Percentiles rank a stretch among this genome's conserved stretches.
These are phyloP conservation scores for Epizoanthus fatuus DNA, from an alignment of 92 coral and sea anemone species.

Conservation along the genomic window DNA sequence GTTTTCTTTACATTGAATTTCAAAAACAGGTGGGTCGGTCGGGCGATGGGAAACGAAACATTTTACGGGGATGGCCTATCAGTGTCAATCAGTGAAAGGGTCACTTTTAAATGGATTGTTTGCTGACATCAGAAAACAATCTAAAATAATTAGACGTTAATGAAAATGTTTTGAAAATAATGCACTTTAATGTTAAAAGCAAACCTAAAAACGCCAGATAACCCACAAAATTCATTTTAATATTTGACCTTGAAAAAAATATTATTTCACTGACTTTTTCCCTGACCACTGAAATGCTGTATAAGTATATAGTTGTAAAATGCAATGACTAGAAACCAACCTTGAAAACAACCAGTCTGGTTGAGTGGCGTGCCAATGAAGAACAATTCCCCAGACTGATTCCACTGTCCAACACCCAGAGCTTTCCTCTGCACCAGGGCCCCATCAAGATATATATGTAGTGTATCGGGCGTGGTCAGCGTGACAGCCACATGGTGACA, in stretches of 20 bases:
- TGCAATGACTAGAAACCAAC: neutral
- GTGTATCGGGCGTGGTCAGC: conserved; percentile 26
- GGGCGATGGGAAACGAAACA: too few relatives aligned
- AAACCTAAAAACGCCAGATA: too few relatives aligned
- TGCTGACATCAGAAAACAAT: too few relatives aligned
- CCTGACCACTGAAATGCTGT: neutral
- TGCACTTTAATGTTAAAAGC: too few relatives aligned
- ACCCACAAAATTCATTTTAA: too few relatives aligned
- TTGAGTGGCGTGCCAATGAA: neutral
- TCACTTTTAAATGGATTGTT: too few relatives aligned
- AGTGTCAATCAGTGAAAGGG: too few relatives aligned
- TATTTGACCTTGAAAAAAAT: neutral
- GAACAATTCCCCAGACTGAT: neutral
- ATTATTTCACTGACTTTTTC: neutral
- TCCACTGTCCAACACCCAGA: neutral
- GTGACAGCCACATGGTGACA: conserved; percentile 66
- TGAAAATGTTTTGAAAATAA: too few relatives aligned
- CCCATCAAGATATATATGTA: conserved; percentile 47
- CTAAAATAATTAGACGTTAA: too few relatives aligned
- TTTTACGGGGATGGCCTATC: too few relatives aligned
- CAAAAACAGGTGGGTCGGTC: too few relatives aligned
- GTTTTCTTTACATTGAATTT: too few relatives aligned
- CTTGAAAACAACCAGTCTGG: conserved; percentile 13
- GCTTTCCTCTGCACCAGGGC: conserved; percentile 8
- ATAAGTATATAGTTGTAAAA: neutral